Percentiles rank a stretch among this genome's conserved stretches.
phyloP scores from a whole-genome alignment of 2,888 invertebrate species.

The Anthophora plumipes region DNA sequence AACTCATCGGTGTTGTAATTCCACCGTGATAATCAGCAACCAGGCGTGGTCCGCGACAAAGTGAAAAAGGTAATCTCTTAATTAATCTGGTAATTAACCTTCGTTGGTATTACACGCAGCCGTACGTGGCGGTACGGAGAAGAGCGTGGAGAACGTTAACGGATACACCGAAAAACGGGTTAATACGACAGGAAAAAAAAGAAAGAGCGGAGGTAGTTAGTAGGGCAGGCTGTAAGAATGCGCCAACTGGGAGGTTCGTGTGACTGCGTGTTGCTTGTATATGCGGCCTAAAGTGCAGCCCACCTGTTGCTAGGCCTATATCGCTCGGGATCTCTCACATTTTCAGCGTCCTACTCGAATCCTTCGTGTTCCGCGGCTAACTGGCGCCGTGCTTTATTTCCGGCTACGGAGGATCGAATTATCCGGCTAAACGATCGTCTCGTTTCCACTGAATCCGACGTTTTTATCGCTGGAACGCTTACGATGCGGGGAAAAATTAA shows the following conservation, averaged over 20 bases:
- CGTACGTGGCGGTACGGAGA: background rate
- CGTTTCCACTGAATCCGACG: background rate
- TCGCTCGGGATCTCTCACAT: conserved; percentile 55
- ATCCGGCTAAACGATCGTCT: conserved; percentile 26
- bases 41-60: background rate
- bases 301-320: conserved; percentile 81
- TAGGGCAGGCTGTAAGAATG: conserved; percentile 24
- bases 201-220: background rate
- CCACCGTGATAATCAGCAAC: background rate
- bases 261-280: conserved; percentile 23
- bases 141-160: background rate
- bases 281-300: conserved; percentile 70
- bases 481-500: conserved; percentile 16
- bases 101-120: background rate
- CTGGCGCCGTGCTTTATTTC: conserved; percentile 48
- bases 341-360: conserved; percentile 54
- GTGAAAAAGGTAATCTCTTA: conserved; percentile 27
- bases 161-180: background rate
- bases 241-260: background rate
- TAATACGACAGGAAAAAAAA: background rate
- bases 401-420: conserved; percentile 52
- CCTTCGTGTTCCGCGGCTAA: conserved; percentile 33
- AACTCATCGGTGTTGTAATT: background rate
- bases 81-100: conserved; percentile 47
- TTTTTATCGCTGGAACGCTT: conserved; percentile 7